Evolutionary conservation across 2,888 invertebrate species (phyloP).

Genomic region (Pherbina coryleti): DNA sequence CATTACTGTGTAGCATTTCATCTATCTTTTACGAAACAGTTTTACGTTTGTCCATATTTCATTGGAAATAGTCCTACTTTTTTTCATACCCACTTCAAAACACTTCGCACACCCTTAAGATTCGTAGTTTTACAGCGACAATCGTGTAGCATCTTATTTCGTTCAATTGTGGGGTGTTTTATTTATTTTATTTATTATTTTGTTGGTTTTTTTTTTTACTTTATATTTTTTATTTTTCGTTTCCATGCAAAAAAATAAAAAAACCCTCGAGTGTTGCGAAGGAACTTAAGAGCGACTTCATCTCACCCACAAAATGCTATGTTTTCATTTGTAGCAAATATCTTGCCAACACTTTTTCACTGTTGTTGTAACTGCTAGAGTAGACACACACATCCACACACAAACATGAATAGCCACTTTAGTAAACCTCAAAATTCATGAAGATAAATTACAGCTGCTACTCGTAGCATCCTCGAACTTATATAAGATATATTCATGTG

Average conservation of each 20-base stretch:
- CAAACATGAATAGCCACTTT: conserved; percentile 8
- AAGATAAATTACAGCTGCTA: conserved; percentile 7
- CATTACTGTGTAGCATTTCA: neutral
- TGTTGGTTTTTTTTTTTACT: neutral
- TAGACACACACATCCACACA: neutral
- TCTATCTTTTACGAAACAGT: neutral
- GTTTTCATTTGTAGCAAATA: neutral
- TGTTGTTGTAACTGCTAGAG: too few species aligned
- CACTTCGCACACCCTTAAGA: neutral
- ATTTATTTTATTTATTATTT: neutral
- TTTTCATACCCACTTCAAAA: neutral
- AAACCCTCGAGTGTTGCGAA: neutral
- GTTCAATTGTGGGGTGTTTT: neutral
- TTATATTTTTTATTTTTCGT: too few species aligned
- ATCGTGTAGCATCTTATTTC: neutral
- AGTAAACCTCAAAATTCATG: conserved; percentile 12
- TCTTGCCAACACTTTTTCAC: too few species aligned
- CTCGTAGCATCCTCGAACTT: neutral
- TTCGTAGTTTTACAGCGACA: neutral
- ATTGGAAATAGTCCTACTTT: neutral
- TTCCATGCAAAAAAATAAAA: too few species aligned
- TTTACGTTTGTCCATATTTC: neutral
- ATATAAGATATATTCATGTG: neutral
- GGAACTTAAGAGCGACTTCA: neutral
- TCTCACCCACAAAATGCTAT: neutral